Percentiles rank a stretch among this genome's conserved stretches.
Evolutionary conservation across 2,113 vertebrate species (phyloP).

Genomic region (Condylura cristata): DNA sequence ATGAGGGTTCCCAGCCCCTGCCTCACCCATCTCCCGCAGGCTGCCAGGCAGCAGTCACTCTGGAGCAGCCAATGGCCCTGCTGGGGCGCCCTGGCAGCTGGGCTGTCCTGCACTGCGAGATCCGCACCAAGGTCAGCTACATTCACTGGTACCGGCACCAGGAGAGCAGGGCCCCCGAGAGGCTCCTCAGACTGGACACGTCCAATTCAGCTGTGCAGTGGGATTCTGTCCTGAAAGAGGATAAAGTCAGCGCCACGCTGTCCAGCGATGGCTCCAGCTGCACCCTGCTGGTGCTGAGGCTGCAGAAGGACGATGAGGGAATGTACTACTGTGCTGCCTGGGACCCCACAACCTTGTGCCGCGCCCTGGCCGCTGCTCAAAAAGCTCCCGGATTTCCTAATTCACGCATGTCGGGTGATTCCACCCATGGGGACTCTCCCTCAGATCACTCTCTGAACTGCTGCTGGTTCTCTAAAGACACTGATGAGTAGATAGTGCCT

Average conservation of each 20-base stretch:
- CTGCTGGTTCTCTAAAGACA: fast-evolving
- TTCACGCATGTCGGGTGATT: too few species aligned
- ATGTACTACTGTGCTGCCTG: background rate
- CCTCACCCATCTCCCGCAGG: background rate
- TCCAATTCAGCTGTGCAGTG: fast-evolving
- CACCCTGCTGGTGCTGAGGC: background rate
- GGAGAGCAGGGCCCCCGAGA: background rate
- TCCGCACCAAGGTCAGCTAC: fast-evolving
- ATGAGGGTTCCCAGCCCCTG: fast-evolving
- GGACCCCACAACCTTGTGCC: background rate
- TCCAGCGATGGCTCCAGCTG: background rate
- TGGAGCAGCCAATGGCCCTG: fast-evolving
- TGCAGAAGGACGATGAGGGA: background rate
- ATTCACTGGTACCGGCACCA: background rate
- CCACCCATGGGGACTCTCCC: too few species aligned
- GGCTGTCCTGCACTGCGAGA: fast-evolving
- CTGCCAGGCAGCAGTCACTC: fast-evolving
- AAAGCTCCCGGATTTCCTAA: background rate
- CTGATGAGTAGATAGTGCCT: fast-evolving
- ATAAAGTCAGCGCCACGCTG: background rate
- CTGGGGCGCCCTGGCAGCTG: fast-evolving
- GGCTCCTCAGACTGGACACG: background rate
- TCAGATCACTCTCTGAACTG: too few species aligned
- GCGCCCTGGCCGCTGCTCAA: background rate
- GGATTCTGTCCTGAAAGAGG: fast-evolving